phyloP scores from a whole-genome alignment of 1,140 invertebrate species.

The Neomicropteryx cornuta region DNA sequence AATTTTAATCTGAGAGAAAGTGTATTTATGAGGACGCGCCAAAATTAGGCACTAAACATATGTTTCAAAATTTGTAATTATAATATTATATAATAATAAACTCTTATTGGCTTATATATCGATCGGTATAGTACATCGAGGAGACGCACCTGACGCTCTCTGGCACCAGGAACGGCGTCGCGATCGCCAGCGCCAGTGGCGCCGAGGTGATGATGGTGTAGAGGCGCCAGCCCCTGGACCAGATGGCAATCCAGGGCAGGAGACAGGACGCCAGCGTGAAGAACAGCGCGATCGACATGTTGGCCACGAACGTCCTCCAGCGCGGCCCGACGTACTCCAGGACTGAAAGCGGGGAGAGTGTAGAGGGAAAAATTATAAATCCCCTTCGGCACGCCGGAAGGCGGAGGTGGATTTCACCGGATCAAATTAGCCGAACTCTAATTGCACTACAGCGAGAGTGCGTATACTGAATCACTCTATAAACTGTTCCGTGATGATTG shows the following conservation, averaged over 20 bases:
- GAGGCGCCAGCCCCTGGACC: conserved; percentile 62
- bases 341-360: conserved; percentile 42
- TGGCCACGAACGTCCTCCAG: conserved; percentile 78
- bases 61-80: too few relatives aligned
- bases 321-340: conserved; percentile 80
- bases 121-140: conserved; percentile 1
- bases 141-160: conserved; percentile 62
- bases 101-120: conserved; percentile 5
- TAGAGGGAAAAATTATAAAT: conserved; percentile 3
- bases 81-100: conserved; percentile 1
- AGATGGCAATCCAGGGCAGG: conserved; percentile 73
- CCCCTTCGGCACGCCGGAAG: too few relatives aligned
- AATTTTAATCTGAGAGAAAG: too few relatives aligned
- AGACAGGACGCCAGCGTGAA: conserved; percentile 69
- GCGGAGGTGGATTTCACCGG: too few relatives aligned
- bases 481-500: too few relatives aligned
- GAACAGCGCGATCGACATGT: conserved; percentile 82
- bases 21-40: too few relatives aligned
- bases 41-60: too few relatives aligned
- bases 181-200: conserved; percentile 55
- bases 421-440: too few relatives aligned
- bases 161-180: conserved; percentile 65
- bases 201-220: conserved; percentile 62
- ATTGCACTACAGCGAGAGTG: too few relatives aligned
- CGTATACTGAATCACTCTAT: too few relatives aligned